A percentile compares a stretch with the other conserved stretches of the same genome.
These are phyloP conservation scores for Corydoras maculifer DNA, from an alignment of 2,113 vertebrate species.

Conservation along the genomic window DNA sequence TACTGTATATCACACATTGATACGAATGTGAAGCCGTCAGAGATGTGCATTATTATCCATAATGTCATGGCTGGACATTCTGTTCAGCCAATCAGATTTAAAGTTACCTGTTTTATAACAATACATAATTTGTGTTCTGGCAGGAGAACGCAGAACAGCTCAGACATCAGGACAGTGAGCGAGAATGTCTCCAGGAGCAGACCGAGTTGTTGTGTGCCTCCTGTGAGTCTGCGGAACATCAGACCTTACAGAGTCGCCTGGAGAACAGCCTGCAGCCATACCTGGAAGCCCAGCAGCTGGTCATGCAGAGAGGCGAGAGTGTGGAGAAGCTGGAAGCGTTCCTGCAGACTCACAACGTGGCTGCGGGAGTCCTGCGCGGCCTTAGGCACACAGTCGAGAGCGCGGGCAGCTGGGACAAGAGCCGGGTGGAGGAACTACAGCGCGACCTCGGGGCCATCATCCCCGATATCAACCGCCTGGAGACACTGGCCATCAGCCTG, in stretches of 20 bases:
- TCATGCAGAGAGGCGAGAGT: slow-evolving; percentile 68
- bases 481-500: slow-evolving; percentile 73
- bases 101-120: background rate
- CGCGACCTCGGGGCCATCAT: slow-evolving; percentile 68
- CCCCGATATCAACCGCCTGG: slow-evolving; percentile 70
- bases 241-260: slow-evolving; percentile 66
- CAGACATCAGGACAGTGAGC: slow-evolving; percentile 64
- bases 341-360: slow-evolving; percentile 63
- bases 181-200: slow-evolving; percentile 69
- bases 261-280: slow-evolving; percentile 83
- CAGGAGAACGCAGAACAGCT: slow-evolving; percentile 73
- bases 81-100: too few species aligned
- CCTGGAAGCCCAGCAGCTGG: slow-evolving; percentile 73
- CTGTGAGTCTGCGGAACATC: slow-evolving; percentile 69
- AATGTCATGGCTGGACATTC: too few species aligned
- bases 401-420: slow-evolving; percentile 76
- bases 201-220: slow-evolving; percentile 67
- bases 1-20: too few species aligned
- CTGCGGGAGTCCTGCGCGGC: slow-evolving; percentile 59
- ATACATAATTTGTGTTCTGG: slow-evolving; percentile 20
- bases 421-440: slow-evolving; percentile 74
- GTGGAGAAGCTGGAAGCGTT: slow-evolving; percentile 72
- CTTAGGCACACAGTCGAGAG: slow-evolving; percentile 79
- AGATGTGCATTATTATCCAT: too few species aligned
- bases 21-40: too few species aligned